Conservation (phyloP, 2,888 invertebrate genomes). For the Orthonevra nobilis region DNA sequence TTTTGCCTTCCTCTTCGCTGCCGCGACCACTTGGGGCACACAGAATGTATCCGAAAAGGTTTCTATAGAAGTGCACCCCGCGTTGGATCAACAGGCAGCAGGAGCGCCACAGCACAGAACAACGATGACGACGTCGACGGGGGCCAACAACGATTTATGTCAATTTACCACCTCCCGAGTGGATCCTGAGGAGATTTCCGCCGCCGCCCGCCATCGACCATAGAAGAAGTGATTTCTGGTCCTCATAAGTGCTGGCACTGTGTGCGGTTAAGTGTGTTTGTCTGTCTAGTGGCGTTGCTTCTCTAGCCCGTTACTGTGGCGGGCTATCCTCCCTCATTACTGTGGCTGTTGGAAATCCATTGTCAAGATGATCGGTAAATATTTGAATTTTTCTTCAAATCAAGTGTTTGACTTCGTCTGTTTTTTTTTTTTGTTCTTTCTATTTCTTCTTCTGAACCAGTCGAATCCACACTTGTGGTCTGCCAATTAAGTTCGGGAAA, state of each 20-base stretch:
- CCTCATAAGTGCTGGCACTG: slow-evolving; percentile 45
- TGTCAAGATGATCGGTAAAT: slow-evolving; percentile 59
- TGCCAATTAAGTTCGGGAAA: slow-evolving; percentile 18
- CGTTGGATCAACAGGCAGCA: slow-evolving; percentile 36
- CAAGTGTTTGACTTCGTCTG: slow-evolving; percentile 31
- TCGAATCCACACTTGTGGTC: not conserved
- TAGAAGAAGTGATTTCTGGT: slow-evolving; percentile 51
- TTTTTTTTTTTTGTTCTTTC: slow-evolving; percentile 9
- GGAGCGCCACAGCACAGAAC: not conserved
- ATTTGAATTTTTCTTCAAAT: slow-evolving; percentile 61
- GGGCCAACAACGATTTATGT: slow-evolving; percentile 61
- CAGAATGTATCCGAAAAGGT: slow-evolving; percentile 36
- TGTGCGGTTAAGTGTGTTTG: slow-evolving; percentile 28
- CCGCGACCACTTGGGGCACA: slow-evolving; percentile 17
- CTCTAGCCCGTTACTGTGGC: slow-evolving; percentile 20
- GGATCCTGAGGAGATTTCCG: slow-evolving; percentile 56
- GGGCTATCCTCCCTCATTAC: too few relatives aligned
- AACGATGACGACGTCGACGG: too few relatives aligned
- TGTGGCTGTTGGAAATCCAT: slow-evolving; percentile 42
- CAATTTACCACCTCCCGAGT: slow-evolving; percentile 68
- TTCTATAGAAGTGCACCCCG: slow-evolving; percentile 35
- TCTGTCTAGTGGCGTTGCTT: slow-evolving; percentile 31
- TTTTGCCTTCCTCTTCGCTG: not conserved
- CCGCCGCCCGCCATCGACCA: slow-evolving; percentile 48
- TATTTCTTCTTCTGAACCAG: slow-evolving; percentile 21